phyloP scores from a whole-genome alignment of 2,888 invertebrate species.

The Anorthoa munda region DNA sequence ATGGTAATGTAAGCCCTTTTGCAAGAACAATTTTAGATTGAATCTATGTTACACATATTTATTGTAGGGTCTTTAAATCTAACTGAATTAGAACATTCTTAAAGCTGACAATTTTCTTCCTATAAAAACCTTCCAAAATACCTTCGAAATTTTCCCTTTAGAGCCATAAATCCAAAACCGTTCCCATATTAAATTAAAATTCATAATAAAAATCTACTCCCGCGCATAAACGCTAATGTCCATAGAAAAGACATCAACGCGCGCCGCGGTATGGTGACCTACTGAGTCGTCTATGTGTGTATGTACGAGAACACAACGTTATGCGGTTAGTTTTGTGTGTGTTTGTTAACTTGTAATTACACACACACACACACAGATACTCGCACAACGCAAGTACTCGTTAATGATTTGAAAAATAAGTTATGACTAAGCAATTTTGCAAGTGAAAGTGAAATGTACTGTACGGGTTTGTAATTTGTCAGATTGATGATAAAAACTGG shows the following conservation, averaged over 20 bases:
- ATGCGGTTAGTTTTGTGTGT: slow-evolving; percentile 29
- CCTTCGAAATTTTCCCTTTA: slow-evolving; percentile 9
- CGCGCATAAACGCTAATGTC: slow-evolving; percentile 56
- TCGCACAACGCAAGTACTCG: slow-evolving; percentile 44
- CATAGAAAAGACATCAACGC: slow-evolving; percentile 81
- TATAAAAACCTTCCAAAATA: background rate
- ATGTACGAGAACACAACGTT: slow-evolving; percentile 38
- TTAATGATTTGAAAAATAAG: slow-evolving; percentile 70
- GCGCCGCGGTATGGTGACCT: slow-evolving; percentile 74
- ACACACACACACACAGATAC: slow-evolving; percentile 61
- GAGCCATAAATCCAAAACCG: slow-evolving; percentile 16
- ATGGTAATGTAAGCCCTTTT: background rate
- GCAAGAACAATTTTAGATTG: background rate
- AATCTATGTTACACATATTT: background rate
- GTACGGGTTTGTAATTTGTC: slow-evolving; percentile 36
- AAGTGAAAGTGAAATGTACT: slow-evolving; percentile 63
- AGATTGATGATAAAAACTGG: slow-evolving; percentile 21
- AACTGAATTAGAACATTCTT: background rate
- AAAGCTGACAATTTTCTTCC: background rate
- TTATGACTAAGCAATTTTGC: slow-evolving; percentile 65
- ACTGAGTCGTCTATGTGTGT: slow-evolving; percentile 63
- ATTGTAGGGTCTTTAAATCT: background rate
- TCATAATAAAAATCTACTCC: slow-evolving; percentile 40
- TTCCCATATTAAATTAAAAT: slow-evolving; percentile 36
- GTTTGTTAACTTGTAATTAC: slow-evolving; percentile 62